phyloP scores from a whole-genome alignment of 2,797 vertebrate genomes.

The Myotis daubentonii region DNA sequence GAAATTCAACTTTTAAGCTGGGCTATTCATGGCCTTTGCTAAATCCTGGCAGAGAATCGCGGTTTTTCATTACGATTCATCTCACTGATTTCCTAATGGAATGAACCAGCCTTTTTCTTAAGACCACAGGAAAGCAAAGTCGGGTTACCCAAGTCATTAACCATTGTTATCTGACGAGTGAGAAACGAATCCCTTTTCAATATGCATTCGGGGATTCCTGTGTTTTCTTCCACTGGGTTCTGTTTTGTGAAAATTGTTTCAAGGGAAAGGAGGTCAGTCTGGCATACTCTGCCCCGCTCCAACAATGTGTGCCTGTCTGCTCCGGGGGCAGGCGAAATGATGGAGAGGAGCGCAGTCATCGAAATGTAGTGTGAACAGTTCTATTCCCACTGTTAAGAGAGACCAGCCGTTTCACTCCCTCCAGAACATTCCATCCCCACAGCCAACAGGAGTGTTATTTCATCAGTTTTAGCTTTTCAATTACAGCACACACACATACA shows the following conservation, averaged over 20 bases:
- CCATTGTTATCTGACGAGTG: conserved; percentile 48
- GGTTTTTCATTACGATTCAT: conserved; percentile 69
- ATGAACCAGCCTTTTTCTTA: conserved; percentile 67
- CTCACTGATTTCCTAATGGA: conserved; percentile 74
- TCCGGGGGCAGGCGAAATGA: background rate
- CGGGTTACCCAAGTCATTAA: conserved; percentile 68
- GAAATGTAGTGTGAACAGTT: accelerated
- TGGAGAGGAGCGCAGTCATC: background rate
- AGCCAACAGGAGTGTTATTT: background rate
- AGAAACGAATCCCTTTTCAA: background rate
- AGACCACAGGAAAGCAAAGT: conserved; percentile 54
- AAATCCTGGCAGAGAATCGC: conserved; percentile 72
- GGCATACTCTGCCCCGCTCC: background rate
- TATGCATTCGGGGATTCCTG: conserved; percentile 25
- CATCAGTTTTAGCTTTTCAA: background rate
- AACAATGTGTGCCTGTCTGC: background rate
- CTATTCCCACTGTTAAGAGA: background rate
- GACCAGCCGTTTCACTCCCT: background rate
- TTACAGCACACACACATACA: background rate
- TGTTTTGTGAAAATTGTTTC: conserved; percentile 34
- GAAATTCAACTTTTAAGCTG: conserved; percentile 75
- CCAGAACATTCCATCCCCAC: background rate
- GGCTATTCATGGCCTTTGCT: conserved; percentile 74
- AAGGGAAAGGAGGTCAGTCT: conserved; percentile 44
- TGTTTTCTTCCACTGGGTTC: background rate